These are phyloP conservation scores for Pammene fasciana DNA, from an alignment of 2,888 invertebrate genomes.

Conservation along the genomic window DNA sequence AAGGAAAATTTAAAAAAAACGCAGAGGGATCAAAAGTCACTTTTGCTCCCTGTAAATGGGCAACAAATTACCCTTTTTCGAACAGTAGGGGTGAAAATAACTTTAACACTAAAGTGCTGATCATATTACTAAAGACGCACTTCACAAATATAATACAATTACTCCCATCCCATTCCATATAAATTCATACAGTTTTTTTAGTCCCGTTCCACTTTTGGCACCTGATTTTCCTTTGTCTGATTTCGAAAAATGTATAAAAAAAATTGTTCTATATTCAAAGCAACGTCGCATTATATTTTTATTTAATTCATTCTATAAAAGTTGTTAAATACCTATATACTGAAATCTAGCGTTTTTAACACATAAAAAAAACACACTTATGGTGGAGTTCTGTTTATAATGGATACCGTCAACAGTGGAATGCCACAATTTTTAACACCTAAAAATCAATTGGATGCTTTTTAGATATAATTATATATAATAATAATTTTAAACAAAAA, in stretches of 20 bases:
- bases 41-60: too few relatives aligned
- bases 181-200: slow-evolving; percentile 1
- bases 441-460: too few relatives aligned
- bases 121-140: background rate
- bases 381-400: slow-evolving; percentile 2
- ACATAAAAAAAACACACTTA: slow-evolving; percentile 34
- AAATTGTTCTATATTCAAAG: too few relatives aligned
- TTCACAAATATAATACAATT: slow-evolving; percentile 2
- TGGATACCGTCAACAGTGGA: background rate
- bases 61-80: too few relatives aligned
- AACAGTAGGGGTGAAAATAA: too few relatives aligned
- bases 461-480: too few relatives aligned
- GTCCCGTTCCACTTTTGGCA: slow-evolving; percentile 13
- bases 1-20: too few relatives aligned
- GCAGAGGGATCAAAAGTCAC: too few relatives aligned
- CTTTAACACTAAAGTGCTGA: too few relatives aligned
- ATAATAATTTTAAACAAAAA: too few relatives aligned
- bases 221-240: background rate
- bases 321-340: slow-evolving; percentile 39
- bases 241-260: background rate
- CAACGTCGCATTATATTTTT: background rate
- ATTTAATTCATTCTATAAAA: slow-evolving; percentile 37
- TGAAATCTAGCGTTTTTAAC: slow-evolving; percentile 46
- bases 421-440: background rate
- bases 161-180: background rate